Conservation (phyloP, 2,797 vertebrate genomes). For the Rhyacichthys aspro region DNA sequence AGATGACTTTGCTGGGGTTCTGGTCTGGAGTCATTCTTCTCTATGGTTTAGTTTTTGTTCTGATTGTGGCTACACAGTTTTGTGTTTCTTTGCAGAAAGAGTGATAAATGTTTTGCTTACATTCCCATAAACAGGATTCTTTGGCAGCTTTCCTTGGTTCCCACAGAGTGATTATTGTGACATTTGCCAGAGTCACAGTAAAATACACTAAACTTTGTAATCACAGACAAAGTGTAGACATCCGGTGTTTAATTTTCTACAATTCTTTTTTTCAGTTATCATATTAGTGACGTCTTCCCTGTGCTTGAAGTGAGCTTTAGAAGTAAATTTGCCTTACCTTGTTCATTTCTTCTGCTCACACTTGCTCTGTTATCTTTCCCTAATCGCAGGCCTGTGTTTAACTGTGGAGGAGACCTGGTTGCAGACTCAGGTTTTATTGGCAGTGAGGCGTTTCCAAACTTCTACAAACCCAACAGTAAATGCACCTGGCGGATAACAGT, state of each 20-base stretch:
- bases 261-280: background rate
- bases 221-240: background rate
- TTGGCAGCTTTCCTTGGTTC: conserved; percentile 1
- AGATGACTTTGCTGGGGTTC: conserved; percentile 51
- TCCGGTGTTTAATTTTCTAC: background rate
- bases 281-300: no score
- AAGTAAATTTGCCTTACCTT: no score
- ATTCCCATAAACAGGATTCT: background rate
- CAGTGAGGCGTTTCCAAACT: conserved; percentile 88
- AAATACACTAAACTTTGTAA: conserved; percentile 8
- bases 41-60: background rate
- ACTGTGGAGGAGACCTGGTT: conserved; percentile 85
- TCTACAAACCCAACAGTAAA: conserved; percentile 86
- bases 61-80: background rate
- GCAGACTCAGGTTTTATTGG: conserved; percentile 87
- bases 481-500: conserved; percentile 92
- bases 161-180: conserved; percentile 5
- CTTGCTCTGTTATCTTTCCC: conserved; percentile 5
- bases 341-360: background rate
- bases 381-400: conserved; percentile 84
- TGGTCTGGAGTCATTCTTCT: conserved; percentile 27
- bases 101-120: conserved; percentile 13
- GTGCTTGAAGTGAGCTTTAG: no score
- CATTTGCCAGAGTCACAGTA: background rate
- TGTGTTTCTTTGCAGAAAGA: conserved; percentile 7